These are phyloP conservation scores for Thalassophryne amazonica DNA, from an alignment of 2,797 vertebrate species.

Conservation along the genomic window DNA sequence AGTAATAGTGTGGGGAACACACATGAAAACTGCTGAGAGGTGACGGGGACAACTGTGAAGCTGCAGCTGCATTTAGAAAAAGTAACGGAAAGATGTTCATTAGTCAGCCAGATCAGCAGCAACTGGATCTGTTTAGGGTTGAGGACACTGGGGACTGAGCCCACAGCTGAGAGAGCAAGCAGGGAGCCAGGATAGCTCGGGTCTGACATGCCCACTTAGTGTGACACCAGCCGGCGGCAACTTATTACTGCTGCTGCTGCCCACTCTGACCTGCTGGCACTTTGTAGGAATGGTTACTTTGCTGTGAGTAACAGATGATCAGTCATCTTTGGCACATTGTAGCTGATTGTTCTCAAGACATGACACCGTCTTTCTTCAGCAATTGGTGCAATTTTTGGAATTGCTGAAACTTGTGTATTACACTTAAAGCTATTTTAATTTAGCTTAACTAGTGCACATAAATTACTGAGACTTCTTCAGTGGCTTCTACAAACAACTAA, in stretches of 20 bases:
- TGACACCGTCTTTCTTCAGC: too few species aligned
- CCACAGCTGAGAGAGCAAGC: constrained; percentile 70
- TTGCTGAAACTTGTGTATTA: too few species aligned
- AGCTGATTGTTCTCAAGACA: not conserved
- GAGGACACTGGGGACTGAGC: constrained; percentile 68
- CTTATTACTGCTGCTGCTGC: constrained; percentile 32
- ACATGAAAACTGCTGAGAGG: constrained; percentile 34
- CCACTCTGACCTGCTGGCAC: constrained; percentile 25
- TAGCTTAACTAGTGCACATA: too few species aligned
- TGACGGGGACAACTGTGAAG: constrained; percentile 15
- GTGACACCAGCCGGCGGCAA: constrained; percentile 61
- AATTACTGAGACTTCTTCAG: too few species aligned
- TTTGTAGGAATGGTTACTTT: constrained; percentile 14
- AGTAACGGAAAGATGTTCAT: constrained; percentile 61
- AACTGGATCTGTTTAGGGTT: constrained; percentile 70
- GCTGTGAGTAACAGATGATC: constrained; percentile 17
- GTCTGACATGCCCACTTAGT: constrained; percentile 68
- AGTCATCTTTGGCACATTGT: not conserved
- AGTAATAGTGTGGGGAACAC: constrained; percentile 47
- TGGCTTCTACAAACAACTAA: too few species aligned
- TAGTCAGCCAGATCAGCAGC: constrained; percentile 62
- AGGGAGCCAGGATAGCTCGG: constrained; percentile 63
- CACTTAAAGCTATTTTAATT: too few species aligned
- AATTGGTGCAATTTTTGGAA: too few species aligned
- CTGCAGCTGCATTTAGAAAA: too few species aligned